Base-by-base conservation (phyloP, 2,113 vertebrate genomes). In the Cynocephalus volans region DNA sequence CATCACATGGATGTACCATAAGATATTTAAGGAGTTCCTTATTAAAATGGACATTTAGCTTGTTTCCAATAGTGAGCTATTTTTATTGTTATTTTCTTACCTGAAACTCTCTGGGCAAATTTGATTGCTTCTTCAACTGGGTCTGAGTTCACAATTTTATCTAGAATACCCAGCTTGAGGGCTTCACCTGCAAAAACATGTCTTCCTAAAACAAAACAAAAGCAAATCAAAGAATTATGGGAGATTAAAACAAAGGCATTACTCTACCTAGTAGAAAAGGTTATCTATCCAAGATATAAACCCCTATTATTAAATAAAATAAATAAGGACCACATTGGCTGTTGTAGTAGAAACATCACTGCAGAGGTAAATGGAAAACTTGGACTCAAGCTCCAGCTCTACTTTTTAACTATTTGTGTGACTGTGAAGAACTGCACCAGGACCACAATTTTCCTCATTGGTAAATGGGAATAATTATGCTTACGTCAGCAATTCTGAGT, bases 151-250 rank as follows among this genome's bases (percentile, higher is more conserved):
- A 99, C 99, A 62, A 99, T 96, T 97, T 98, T 98, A 98, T 99
- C 99, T 84, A 99, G 97, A 60, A 99, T 98, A 75, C 99, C 99
- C 73, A 99, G 98, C 90, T 99, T 99, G 95, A 99, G 98, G 1
- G 99, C 99, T 98, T 99, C 99, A 10, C 98, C 72, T 23, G 99
- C 99, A 48, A 97, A 97, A 97, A 99, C 54, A 65, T 98, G 98
- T 92, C 98, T 99, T 90, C 99, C 99, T 99, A 98, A 70, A 98
- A 94, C 86, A 98, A 97, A 97, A 89, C 90, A 96, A 97, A 94
- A 96, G 6, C 62, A 79, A 56, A 96, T 52, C 28, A 96, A 56
- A 87, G 19, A 95, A 79, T 0, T 1, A 21, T 3, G 31, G 86
- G 83, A 93, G 58, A 82, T 64, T 31, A 50, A 70, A 75, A 33